phyloP scores from a whole-genome alignment of 2,888 invertebrate genomes.

The Anarsia innoxiella region DNA sequence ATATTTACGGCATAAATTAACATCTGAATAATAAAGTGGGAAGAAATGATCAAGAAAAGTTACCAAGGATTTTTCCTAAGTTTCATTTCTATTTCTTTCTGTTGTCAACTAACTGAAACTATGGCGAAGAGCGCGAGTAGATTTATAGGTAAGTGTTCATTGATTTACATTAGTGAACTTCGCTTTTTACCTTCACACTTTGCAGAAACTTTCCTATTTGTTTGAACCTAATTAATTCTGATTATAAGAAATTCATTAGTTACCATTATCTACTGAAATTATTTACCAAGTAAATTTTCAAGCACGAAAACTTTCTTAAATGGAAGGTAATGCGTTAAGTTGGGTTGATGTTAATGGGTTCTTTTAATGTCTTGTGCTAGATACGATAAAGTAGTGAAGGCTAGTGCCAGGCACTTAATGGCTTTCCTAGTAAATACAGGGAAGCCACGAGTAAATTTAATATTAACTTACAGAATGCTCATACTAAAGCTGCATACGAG shows the following conservation, averaged over 20 bases:
- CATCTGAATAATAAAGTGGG: slow-evolving; percentile 20
- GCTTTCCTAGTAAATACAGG: too few species aligned
- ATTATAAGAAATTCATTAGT: too few species aligned
- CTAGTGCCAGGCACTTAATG: background rate
- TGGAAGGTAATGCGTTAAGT: background rate
- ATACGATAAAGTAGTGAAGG: background rate
- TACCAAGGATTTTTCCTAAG: slow-evolving; percentile 66
- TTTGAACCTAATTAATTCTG: too few species aligned
- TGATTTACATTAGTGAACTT: too few species aligned
- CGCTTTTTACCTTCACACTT: too few species aligned
- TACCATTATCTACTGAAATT: too few species aligned
- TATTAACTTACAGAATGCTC: too few species aligned
- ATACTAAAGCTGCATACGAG: too few species aligned
- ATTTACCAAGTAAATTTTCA: background rate
- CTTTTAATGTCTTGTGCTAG: background rate
- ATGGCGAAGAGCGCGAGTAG: slow-evolving; percentile 67
- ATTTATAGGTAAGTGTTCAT: slow-evolving; percentile 62
- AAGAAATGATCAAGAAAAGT: slow-evolving; percentile 63
- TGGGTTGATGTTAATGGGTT: background rate
- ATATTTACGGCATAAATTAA: background rate
- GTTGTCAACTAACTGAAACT: slow-evolving; percentile 67
- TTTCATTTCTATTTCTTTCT: slow-evolving; percentile 66
- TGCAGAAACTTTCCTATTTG: too few species aligned
- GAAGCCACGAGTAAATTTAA: too few species aligned
- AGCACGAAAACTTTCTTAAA: background rate